Base-by-base conservation (phyloP, 1,140 invertebrate species). In the Ditylenchus dipsaci region DNA sequence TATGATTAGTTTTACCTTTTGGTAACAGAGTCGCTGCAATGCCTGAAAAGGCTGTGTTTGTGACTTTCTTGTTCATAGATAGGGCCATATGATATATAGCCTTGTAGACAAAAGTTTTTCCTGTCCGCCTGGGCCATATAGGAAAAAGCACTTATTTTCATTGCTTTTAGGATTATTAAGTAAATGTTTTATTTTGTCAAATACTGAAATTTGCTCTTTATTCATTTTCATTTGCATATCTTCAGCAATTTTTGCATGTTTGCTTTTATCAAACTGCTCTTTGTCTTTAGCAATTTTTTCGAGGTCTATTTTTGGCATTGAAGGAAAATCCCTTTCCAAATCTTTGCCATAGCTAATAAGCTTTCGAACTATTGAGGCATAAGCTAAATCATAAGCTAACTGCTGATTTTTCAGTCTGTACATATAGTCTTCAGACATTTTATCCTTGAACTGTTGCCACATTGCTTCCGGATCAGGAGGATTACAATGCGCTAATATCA, bases 61-160 rank as follows among this genome's bases (percentile, higher is more conserved):
- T 23, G 26, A 68, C 17, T 21, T 69, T 30, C 45, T 68, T 70
- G 11, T 68, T 68, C 17, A 9, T 5, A 21, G 66, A 1, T 33
- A 27, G 69, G 11, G 63, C 65, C 26, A 68, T 57, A 70, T 68
- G 60, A 43, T n/a, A n/a, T n/a, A n/a, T n/a, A n/a, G n/a, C n/a
- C n/a, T n/a, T n/a, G n/a, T n/a, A n/a, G n/a, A n/a, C 11, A 70
- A 38, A 67, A 43, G 62, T 29, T 66, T 65, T 64, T 49, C 63
- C n/a, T n/a, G 19, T 9, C 63, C 63, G 21, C 61, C 61, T n/a
- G 61, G 61, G 11, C 61, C 61, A 38, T 63, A 30, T 15, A 63
- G 19, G 43, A 63, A 65, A 58, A 64, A 8, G 29, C 64, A 66
- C 26, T 23, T 66, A n/a, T 59, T 27, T 66, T n/a, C 19, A 19